These are phyloP conservation scores for Lycaena phlaeas DNA, from an alignment of 2,888 invertebrate species.

Conservation along the genomic window DNA sequence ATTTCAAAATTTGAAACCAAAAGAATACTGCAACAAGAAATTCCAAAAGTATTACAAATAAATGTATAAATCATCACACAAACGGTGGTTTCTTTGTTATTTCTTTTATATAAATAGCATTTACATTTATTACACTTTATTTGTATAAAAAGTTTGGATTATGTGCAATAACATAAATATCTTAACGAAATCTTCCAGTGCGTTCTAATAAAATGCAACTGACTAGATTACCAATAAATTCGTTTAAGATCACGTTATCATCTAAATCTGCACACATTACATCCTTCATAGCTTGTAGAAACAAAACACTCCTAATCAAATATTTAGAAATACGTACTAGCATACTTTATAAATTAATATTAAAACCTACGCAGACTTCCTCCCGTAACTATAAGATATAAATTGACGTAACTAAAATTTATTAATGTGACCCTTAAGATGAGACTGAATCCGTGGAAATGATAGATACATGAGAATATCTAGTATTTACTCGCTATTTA, in stretches of 20 bases:
- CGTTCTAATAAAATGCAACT: constrained; percentile 18
- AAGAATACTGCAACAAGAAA: too few relatives aligned
- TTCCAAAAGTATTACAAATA: too few relatives aligned
- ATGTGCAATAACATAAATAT: constrained; percentile 1
- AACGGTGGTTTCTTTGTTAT: too few relatives aligned
- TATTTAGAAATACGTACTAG: constrained; percentile 36
- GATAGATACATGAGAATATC: constrained; percentile 40
- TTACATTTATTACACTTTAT: neutral
- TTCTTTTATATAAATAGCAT: too few relatives aligned
- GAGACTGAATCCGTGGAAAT: constrained; percentile 45
- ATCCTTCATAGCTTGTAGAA: neutral
- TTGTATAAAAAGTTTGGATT: constrained; percentile 4
- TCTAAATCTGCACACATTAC: constrained; percentile 2
- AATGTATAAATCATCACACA: too few relatives aligned
- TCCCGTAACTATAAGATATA: constrained; percentile 38
- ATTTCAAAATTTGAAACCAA: too few relatives aligned
- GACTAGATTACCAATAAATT: constrained; percentile 45
- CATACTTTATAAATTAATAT: constrained; percentile 43
- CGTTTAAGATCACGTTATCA: constrained; percentile 33
- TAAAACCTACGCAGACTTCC: constrained; percentile 53
- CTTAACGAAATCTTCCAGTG: neutral
- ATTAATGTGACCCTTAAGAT: constrained; percentile 39
- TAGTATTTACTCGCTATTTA: constrained; percentile 51
- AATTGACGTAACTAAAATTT: constrained; percentile 54
- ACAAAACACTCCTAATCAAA: constrained; percentile 33